A percentile compares a stretch with the other conserved stretches of the same genome.
phyloP scores from a whole-genome alignment of 2,113 vertebrate genomes.

The Pardalotus punctatus region DNA sequence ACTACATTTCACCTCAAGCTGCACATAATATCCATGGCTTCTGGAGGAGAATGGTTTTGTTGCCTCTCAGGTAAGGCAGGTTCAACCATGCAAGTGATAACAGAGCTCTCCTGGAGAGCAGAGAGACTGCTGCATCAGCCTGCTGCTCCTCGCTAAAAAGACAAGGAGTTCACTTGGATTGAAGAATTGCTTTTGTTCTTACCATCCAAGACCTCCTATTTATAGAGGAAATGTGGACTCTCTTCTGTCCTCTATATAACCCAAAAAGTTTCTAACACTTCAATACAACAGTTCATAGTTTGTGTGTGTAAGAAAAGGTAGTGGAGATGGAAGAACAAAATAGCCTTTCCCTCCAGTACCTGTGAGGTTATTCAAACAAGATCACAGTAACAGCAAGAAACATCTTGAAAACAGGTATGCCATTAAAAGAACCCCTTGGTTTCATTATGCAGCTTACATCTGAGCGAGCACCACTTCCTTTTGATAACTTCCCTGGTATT shows the following conservation, averaged over 20 bases:
- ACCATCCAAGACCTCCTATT: not conserved
- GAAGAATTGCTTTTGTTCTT: not conserved
- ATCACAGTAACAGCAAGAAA: not conserved
- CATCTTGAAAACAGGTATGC: not conserved
- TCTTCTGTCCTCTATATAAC: not conserved
- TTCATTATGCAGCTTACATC: slow-evolving; percentile 1
- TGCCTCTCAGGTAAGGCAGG: not conserved
- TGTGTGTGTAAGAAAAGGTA: not conserved
- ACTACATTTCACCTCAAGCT: not conserved
- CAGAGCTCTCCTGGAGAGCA: not conserved
- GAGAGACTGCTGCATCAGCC: not conserved
- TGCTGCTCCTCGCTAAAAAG: not conserved
- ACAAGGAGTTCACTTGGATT: not conserved
- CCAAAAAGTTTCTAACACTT: not conserved
- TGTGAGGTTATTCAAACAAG: slow-evolving; percentile 19
- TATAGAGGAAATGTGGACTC: not conserved
- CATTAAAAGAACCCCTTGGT: not conserved
- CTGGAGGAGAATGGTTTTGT: not conserved
- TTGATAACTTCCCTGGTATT: slow-evolving; percentile 1
- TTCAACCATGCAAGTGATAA: not conserved
- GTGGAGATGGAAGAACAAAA: not conserved
- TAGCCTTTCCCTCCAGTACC: not conserved
- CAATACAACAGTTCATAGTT: not conserved
- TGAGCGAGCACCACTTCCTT: not conserved
- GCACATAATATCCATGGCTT: not conserved